Evolutionary conservation across 2,888 invertebrate genomes (phyloP).

Genomic region (Diachrysia chrysitis): DNA sequence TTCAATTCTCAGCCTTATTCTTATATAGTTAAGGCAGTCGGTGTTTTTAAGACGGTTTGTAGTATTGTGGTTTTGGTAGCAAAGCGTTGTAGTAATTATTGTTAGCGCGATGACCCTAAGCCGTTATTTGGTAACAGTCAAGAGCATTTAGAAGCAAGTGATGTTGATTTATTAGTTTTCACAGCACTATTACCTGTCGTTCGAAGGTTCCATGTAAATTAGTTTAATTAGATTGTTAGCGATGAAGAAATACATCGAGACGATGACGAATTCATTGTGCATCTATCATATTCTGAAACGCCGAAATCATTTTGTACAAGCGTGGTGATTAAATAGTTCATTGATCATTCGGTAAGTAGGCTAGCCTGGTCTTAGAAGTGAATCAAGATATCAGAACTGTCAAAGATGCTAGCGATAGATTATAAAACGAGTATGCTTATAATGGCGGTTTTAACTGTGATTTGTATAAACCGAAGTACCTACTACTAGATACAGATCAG

Average conservation of each 20-base stretch:
- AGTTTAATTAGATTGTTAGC: background rate
- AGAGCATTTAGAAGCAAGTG: constrained; percentile 43
- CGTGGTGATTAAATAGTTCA: background rate
- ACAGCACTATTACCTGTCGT: background rate
- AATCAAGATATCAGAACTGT: too few species aligned
- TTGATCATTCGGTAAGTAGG: too few species aligned
- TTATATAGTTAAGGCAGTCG: background rate
- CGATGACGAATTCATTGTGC: too few species aligned
- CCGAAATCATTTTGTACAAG: background rate
- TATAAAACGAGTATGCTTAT: too few species aligned
- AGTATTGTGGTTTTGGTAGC: constrained; percentile 57
- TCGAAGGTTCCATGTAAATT: background rate
- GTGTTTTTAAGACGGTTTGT: background rate
- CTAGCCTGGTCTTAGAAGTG: too few species aligned
- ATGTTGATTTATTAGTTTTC: constrained; percentile 24
- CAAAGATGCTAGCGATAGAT: too few species aligned
- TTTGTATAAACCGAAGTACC: too few species aligned
- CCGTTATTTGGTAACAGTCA: constrained; percentile 60
- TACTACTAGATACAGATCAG: too few species aligned
- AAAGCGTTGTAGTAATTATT: constrained; percentile 65
- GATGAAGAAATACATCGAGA: background rate
- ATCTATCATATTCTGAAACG: background rate
- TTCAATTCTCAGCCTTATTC: constrained; percentile 44
- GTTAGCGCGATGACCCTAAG: constrained; percentile 68
- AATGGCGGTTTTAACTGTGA: too few species aligned